Evolutionary conservation across 2,797 vertebrate species (phyloP), one percentile per base, ranked within the genome.

Genomic region (Cygnus olor): DNA sequence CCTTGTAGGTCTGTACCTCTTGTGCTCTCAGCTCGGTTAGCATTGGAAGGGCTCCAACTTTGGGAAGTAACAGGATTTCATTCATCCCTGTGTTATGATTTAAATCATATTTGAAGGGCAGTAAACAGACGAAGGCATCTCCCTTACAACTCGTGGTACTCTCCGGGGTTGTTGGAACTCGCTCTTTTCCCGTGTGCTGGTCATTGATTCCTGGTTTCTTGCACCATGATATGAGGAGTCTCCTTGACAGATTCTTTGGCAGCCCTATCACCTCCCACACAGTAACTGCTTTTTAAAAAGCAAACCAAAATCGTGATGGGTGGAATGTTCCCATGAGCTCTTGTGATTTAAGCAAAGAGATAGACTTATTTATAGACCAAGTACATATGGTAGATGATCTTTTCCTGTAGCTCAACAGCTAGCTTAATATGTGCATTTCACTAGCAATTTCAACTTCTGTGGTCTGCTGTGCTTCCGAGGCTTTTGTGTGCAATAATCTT

Each of bases 351-450:
- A 80, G 91, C 80, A 71, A 32, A 68, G 90, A 80, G 80, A 85
- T 36, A 65, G 44, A 47, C 28, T 85, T 94, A 95, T 95, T 95
- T 95, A 94, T 82, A 90, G 91, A 12, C 38, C 14, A 54, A 68
- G 36, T 86, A 18, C 92, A 93, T 78, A 81, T 66, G 83, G 91
- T 38, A 80, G 64, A 77, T 57, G 88, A 28, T 92, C 72, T 82
- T 65, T 65, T 17, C 40, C 83, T 36, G 3, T 9, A 12, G n/a
- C n/a, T 74, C 64, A 80, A 77, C 51, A 91, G 49, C 53, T 64
- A n/a, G 25, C 84, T 90, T 85, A 64, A 78, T 72, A 10, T 2
- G 44, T 74, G 42, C 51, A 16, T 82, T 82, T 89, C 64, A 24
- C 68, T 40, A 74, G 38, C 32, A 80, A n/a, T 57, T 71, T 56